phyloP scores from a whole-genome alignment of 2,888 invertebrate species.

The Apotomis capreana region DNA sequence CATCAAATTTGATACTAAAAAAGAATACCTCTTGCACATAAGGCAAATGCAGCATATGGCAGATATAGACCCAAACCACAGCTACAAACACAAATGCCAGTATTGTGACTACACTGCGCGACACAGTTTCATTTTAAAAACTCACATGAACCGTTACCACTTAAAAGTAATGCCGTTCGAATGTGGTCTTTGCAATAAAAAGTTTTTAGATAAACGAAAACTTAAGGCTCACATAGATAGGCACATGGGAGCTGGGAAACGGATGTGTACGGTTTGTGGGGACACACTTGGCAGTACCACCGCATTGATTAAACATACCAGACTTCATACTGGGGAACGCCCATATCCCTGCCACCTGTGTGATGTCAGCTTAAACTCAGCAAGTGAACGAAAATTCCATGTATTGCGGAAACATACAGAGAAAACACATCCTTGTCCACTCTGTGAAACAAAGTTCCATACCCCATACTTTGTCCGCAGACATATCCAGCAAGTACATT shows the following conservation, averaged over 20 bases:
- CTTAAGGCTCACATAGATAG: constrained; percentile 40
- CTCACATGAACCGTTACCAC: constrained; percentile 43
- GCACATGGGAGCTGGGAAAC: constrained; percentile 31
- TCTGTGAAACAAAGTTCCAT: constrained; percentile 39
- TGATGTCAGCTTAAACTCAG: constrained; percentile 33
- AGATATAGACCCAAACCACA: constrained; percentile 25
- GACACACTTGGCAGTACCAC: constrained; percentile 34
- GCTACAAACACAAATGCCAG: constrained; percentile 36
- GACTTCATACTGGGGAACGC: constrained; percentile 40
- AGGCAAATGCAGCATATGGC: constrained; percentile 25
- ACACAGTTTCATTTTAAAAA: constrained; percentile 40
- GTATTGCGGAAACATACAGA: constrained; percentile 38
- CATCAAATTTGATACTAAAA: constrained; percentile 21
- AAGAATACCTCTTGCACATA: constrained; percentile 24
- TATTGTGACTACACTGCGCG: constrained; percentile 43
- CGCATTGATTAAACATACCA: constrained; percentile 37
- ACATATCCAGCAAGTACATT: constrained; percentile 38
- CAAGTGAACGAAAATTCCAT: constrained; percentile 40
- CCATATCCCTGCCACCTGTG: constrained; percentile 41
- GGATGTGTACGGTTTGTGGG: constrained; percentile 32
- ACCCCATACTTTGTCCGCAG: constrained; percentile 38
- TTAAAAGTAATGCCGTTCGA: constrained; percentile 40
- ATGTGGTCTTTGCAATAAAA: constrained; percentile 41
- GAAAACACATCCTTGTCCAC: constrained; percentile 38
- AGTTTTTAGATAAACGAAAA: constrained; percentile 34